Evolutionary conservation across 2,113 vertebrate species (phyloP), one percentile per base, ranked within the genome.

Genomic region (Barbus barbus): DNA sequence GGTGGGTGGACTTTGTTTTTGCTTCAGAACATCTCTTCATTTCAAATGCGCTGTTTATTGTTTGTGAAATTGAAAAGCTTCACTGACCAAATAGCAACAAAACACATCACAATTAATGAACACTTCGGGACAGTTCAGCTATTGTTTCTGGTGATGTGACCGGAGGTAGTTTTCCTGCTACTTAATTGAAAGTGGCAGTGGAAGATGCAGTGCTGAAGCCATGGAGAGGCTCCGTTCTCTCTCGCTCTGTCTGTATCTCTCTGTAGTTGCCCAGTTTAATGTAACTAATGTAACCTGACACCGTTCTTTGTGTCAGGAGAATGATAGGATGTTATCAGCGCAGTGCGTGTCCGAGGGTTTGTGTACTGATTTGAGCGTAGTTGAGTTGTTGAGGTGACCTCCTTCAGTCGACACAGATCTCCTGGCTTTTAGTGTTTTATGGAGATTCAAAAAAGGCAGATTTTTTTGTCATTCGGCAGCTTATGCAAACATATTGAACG

Each of bases 181-280:
- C 28, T 56, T 78, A 78, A 85, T 74, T 81, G 69, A 61, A 46
- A 74, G 67, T 75, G 84, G 65, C 74, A 77, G 58, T 53, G 36
- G 26, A 53, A 48, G 75, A 78, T 69, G 75, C 41, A 56, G 63
- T 41, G 46, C 65, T 22, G 56, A 48, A 65, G 48, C n/a, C 53
- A 58, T n/a, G 53, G 9, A 58, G 53, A 58, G 53, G 22, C 53
- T 58, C 51, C 22, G 53, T n/a, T 58, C 22, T 58, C 22, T 58
- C 72, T 76, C 53, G 9, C 73, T 84, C 56, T 33, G 33, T 67
- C 82, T 77, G 61, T 26, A 33, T 67, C 38, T 44, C 53, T 86
- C 79, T 80, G 80, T 86, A 78, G 65, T 71, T 86, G 85, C 84
- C 80, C 76, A 86, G 33, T 72, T 88, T 85, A 63, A 85, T 78